Percentiles rank a stretch among this genome's conserved stretches.
Evolutionary conservation across 2,888 invertebrate genomes (phyloP).

Genomic region (Melanchra persicariae): DNA sequence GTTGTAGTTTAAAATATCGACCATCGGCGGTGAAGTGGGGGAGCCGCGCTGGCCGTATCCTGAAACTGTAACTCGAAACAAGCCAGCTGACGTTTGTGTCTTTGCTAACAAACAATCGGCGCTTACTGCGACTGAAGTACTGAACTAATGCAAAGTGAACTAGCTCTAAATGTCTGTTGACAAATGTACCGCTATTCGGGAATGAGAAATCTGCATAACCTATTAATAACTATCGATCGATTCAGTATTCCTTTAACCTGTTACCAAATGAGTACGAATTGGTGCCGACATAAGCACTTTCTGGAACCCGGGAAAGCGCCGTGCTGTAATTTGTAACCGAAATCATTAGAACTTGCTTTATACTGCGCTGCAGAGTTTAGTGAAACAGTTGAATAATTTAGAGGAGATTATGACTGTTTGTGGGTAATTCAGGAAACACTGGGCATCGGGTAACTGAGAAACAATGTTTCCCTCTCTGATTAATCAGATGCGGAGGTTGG

Average conservation of each 20-base stretch:
- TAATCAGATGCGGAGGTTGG: slow-evolving; percentile 53
- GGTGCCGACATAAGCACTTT: slow-evolving; percentile 2
- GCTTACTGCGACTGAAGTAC: slow-evolving; percentile 43
- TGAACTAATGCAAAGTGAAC: slow-evolving; percentile 43
- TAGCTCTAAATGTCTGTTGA: slow-evolving; percentile 36
- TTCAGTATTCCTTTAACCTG: slow-evolving; percentile 34
- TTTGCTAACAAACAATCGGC: slow-evolving; percentile 70
- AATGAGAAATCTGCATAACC: slow-evolving; percentile 21
- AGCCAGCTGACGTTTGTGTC: slow-evolving; percentile 75
- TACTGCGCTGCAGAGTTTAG: slow-evolving; percentile 8
- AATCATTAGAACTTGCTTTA: slow-evolving; percentile 21
- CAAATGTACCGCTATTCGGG: slow-evolving; percentile 24
- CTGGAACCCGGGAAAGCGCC: slow-evolving; percentile 15
- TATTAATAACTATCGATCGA: slow-evolving; percentile 49
- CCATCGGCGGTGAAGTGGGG: slow-evolving; percentile 36
- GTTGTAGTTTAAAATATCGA: slow-evolving; percentile 49
- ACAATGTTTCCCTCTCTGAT: slow-evolving; percentile 51
- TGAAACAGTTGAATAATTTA: slow-evolving; percentile 32
- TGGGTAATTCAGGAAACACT: slow-evolving; percentile 18
- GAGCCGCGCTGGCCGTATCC: slow-evolving; percentile 52
- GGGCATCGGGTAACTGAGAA: slow-evolving; percentile 16
- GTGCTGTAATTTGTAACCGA: slow-evolving; percentile 3
- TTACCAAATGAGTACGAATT: slow-evolving; percentile 6
- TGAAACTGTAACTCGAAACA: slow-evolving; percentile 70
- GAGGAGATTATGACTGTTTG: slow-evolving; percentile 31